Evolutionary conservation across 2,888 invertebrate genomes (phyloP).

Genomic region (Eupithecia subfuscata): DNA sequence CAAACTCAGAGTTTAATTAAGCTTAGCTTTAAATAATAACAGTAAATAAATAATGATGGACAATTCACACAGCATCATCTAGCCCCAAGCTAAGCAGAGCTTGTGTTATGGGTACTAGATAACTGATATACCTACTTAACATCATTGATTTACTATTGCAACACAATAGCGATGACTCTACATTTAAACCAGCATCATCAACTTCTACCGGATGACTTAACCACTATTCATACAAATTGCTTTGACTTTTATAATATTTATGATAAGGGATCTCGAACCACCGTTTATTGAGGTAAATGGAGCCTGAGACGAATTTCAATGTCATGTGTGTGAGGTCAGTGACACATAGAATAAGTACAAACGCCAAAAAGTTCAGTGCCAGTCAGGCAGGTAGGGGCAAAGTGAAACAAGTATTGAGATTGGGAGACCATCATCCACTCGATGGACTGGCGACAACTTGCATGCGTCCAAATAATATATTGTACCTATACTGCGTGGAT

Average conservation of each 20-base stretch:
- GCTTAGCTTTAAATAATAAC: too few relatives aligned
- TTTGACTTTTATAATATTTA: neutral
- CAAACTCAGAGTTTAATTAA: too few relatives aligned
- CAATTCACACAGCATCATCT: too few relatives aligned
- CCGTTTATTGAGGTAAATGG: neutral
- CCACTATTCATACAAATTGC: neutral
- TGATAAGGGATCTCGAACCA: neutral
- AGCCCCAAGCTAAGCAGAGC: too few relatives aligned
- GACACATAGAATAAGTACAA: neutral
- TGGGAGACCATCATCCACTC: too few relatives aligned
- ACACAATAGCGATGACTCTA: neutral
- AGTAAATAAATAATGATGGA: too few relatives aligned
- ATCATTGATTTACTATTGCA: neutral
- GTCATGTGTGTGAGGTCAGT: neutral
- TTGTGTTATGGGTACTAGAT: too few relatives aligned
- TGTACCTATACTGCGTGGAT: too few relatives aligned
- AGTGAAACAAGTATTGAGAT: too few relatives aligned
- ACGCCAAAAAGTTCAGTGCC: neutral
- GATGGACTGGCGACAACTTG: too few relatives aligned
- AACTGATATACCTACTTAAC: too few relatives aligned
- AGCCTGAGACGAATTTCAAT: neutral
- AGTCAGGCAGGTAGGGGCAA: neutral
- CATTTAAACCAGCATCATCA: neutral
- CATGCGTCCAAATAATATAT: neutral
- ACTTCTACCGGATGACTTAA: neutral